A percentile compares a stretch with the other conserved stretches of the same genome.
These are phyloP conservation scores for Salarias fasciatus DNA, from an alignment of 2,797 vertebrate genomes.

Conservation along the genomic window DNA sequence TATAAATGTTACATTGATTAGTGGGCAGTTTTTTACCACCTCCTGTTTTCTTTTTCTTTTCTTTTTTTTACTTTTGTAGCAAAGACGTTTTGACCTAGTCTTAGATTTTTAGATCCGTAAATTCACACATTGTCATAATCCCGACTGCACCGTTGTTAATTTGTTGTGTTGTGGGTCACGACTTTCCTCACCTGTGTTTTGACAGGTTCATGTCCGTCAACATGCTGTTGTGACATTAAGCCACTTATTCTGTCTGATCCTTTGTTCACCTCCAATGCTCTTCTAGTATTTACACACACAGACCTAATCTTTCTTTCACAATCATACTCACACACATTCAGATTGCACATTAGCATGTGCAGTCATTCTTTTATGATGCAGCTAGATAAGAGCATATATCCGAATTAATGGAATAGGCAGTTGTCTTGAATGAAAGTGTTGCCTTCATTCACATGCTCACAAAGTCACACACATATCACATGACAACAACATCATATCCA, in stretches of 20 bases:
- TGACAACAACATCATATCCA: constrained; percentile 21
- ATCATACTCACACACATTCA: not conserved
- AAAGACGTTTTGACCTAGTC: constrained; percentile 9
- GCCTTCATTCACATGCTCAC: not conserved
- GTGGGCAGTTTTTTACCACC: too few relatives aligned
- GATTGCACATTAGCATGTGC: not conserved
- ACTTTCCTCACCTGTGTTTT: constrained; percentile 3
- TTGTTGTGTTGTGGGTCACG: too few relatives aligned
- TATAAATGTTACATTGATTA: too few relatives aligned
- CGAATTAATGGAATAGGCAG: not conserved
- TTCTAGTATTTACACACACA: constrained; percentile 22
- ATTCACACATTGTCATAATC: too few relatives aligned
- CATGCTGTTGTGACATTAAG: constrained; percentile 26
- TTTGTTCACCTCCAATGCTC: constrained; percentile 21
- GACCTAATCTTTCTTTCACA: constrained; percentile 6
- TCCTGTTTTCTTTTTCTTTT: too few relatives aligned
- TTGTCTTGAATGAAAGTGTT: constrained; percentile 4
- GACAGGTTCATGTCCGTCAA: constrained; percentile 18
- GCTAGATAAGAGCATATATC: constrained; percentile 13
- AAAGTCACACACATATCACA: constrained; percentile 43
- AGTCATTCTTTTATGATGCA: constrained; percentile 16
- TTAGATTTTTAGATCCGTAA: too few relatives aligned
- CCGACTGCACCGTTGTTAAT: too few relatives aligned
- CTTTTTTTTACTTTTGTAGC: too few relatives aligned
- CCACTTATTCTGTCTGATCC: constrained; percentile 39